A percentile compares a stretch with the other conserved stretches of the same genome.
Conservation (phyloP, 2,888 invertebrate species). For the Imbricaverruca yamaguchii region DNA sequence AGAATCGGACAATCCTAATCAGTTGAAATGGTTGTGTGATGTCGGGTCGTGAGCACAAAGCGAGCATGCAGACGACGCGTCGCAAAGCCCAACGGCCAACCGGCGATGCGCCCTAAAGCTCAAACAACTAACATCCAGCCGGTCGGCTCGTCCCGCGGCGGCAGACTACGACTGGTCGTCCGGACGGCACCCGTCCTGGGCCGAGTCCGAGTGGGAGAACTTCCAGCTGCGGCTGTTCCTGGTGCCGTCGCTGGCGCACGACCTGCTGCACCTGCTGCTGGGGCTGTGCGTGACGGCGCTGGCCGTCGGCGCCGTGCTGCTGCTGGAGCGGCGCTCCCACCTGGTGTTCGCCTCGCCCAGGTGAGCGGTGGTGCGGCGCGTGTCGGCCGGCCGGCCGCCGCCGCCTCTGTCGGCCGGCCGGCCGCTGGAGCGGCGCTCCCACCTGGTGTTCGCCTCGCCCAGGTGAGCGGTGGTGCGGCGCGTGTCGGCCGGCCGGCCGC, state of each 20-base stretch:
- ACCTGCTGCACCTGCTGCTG: slow-evolving; percentile 49
- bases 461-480: background rate
- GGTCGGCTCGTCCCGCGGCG: background rate
- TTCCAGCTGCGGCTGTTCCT: slow-evolving; percentile 70
- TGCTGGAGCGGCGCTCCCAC: background rate
- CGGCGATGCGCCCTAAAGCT: too few species aligned
- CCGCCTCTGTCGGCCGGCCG: slow-evolving; percentile 46
- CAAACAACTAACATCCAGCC: too few species aligned
- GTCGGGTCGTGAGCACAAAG: too few species aligned
- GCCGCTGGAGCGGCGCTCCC: background rate
- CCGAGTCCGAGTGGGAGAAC: slow-evolving; percentile 74
- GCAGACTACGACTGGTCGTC: slow-evolving; percentile 62
- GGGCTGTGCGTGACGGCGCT: slow-evolving; percentile 48
- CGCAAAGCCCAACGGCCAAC: too few species aligned
- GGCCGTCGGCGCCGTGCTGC: slow-evolving; percentile 46
- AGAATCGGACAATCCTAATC: too few species aligned
- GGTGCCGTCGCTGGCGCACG: slow-evolving; percentile 53
- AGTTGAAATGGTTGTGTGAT: too few species aligned
- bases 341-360: slow-evolving; percentile 15
- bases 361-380: background rate
- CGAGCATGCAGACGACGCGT: too few species aligned
- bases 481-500: too few species aligned
- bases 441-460: slow-evolving; percentile 14
- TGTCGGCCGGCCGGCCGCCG: slow-evolving; percentile 46
- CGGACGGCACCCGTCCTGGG: slow-evolving; percentile 74